Base-by-base conservation (phyloP, 2,888 invertebrate species). In the Scrobipalpa atriplicella region DNA sequence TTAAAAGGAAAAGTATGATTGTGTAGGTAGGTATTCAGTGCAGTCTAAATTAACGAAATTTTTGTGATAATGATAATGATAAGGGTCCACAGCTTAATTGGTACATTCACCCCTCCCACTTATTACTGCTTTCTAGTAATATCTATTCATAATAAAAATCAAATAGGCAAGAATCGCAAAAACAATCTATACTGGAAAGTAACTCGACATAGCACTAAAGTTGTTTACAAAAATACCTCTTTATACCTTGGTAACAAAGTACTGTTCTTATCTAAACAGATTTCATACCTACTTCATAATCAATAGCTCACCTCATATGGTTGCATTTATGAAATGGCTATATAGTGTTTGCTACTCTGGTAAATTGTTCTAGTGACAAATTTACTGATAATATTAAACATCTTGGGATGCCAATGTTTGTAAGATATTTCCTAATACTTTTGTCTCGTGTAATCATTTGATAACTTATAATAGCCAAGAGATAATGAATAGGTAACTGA, bases 171-270 rank as follows among this genome's bases (percentile, higher is more conserved):
- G 8, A 39, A 39, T 39, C 11, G n/a, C 0, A 47, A 1, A 47
- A 47, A 47, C 2, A 3, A 29, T 29, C 29, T 2, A 29, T 29
- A 29, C 29, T 29, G 29, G 29, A 29, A 29, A 29, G 29, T 29
- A 29, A 29, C 47, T 16, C 6, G 7, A n/a, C 47, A 16, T 8
- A 8, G 47, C 10, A 47, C 47, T 56, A 3, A 58, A 58, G 16
- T 58, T 58, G 58, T 58, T 38, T 58, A 58, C 38, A 16, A 58
- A 29, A 38, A 38, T 36, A n/a, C 58, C 38, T 29, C 58, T 58
- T 6, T 58, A 58, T 38, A 38, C 51, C 67, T 75, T 71, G 71
- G 73, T 72, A 75, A 29, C 51, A 66, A 70, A 75, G 67, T 64
- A 36, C n/a, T 36, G 9, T 58, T 58, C 58, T 58, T 58, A 36